These are phyloP conservation scores for Campoplex nolae DNA, from an alignment of 2,888 invertebrate species.

Conservation along the genomic window DNA sequence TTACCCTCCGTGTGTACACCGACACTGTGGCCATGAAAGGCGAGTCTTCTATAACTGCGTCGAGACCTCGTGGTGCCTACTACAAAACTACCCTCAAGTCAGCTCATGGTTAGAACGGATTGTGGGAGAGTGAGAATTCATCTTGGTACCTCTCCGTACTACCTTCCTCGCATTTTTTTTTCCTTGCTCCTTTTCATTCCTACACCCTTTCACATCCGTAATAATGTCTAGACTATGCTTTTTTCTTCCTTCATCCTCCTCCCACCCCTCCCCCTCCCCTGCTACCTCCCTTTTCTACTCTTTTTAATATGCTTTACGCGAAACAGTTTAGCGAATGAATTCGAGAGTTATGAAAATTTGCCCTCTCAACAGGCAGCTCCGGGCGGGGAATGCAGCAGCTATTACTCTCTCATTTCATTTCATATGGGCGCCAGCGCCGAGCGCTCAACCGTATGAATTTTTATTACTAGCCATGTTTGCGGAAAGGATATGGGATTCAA, in stretches of 20 bases:
- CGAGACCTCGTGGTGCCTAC: slow-evolving; percentile 62
- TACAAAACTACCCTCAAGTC: slow-evolving; percentile 28
- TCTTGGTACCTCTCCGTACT: slow-evolving; percentile 64
- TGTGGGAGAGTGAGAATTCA: slow-evolving; percentile 36
- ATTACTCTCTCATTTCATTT: not conserved
- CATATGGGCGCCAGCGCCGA: slow-evolving; percentile 3
- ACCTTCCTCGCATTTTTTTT: slow-evolving; percentile 16
- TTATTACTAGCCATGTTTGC: slow-evolving; percentile 2
- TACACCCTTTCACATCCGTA: slow-evolving; percentile 40
- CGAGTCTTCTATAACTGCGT: slow-evolving; percentile 53
- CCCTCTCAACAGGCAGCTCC: not conserved
- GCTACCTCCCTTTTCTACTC: not conserved
- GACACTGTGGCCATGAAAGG: slow-evolving; percentile 48
- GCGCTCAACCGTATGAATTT: slow-evolving; percentile 2
- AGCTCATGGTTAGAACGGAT: slow-evolving; percentile 4
- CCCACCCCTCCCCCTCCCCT: not conserved
- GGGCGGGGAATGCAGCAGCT: not conserved
- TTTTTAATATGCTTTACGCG: slow-evolving; percentile 40
- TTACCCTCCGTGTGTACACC: slow-evolving; percentile 68
- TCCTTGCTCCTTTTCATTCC: slow-evolving; percentile 32
- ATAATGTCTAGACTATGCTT: slow-evolving; percentile 53
- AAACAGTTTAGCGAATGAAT: slow-evolving; percentile 57
- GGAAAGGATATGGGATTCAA: not conserved
- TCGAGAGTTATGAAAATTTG: slow-evolving; percentile 44
- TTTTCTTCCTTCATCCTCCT: not conserved